Evolutionary conservation across 35 echinoderm and acorn worm species (phyloP).

Genomic region (Anneissia japonica): DNA sequence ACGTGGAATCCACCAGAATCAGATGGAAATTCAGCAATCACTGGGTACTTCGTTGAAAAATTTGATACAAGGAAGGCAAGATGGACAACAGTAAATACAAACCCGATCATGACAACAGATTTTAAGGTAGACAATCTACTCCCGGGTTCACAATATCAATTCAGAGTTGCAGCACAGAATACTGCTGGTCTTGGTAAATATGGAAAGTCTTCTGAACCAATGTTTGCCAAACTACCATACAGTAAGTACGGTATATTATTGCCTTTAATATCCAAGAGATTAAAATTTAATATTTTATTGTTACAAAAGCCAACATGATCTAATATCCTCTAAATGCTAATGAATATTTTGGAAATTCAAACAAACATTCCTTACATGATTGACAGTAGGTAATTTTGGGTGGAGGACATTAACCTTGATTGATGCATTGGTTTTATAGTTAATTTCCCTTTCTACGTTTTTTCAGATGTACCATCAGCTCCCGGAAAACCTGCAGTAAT

Average conservation of each 20-base stretch:
- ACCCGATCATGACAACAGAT: background rate
- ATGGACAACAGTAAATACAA: constrained; percentile 62
- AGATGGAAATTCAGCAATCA: constrained; percentile 50
- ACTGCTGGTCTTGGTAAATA: constrained; percentile 39
- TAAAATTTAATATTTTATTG: no score
- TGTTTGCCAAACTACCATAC: constrained; percentile 36
- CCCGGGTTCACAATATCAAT: constrained; percentile 28
- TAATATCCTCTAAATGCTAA: background rate
- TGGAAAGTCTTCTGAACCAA: constrained; percentile 37
- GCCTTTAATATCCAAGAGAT: no score
- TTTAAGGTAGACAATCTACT: background rate
- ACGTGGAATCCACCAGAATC: constrained; percentile 38
- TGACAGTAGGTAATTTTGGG: no score
- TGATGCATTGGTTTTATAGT: no score
- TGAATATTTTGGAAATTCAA: background rate
- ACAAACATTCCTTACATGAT: no score
- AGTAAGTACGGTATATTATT: background rate
- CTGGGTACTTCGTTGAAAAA: constrained; percentile 50
- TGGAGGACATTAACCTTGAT: no score
- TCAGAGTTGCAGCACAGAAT: constrained; percentile 49
- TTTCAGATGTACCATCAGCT: constrained; percentile 59
- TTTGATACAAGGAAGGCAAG: constrained; percentile 41
- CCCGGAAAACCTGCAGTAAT: constrained; percentile 58
- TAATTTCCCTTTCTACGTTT: background rate
- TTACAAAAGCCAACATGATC: no score